Conservation (phyloP, 2,888 invertebrate genomes). For the Drosophila bunnanda region DNA sequence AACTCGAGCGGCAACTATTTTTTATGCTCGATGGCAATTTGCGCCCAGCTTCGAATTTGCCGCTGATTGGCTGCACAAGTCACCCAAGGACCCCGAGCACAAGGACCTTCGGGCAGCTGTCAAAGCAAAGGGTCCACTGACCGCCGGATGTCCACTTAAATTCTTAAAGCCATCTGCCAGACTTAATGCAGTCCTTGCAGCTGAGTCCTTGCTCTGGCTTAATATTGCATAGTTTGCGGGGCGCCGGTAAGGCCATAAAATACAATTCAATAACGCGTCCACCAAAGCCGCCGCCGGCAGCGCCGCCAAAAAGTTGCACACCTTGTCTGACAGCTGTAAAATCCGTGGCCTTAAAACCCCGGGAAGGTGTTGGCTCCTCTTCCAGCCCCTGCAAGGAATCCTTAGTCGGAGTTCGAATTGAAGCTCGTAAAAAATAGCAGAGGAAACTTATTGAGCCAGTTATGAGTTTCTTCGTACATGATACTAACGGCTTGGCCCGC, state of each 20-base stretch:
- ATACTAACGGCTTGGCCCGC: slow-evolving; percentile 65
- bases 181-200: slow-evolving; percentile 30
- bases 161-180: slow-evolving; percentile 55
- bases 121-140: slow-evolving; percentile 60
- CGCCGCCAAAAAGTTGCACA: slow-evolving; percentile 39
- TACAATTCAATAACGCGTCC: slow-evolving; percentile 77
- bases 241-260: slow-evolving; percentile 73
- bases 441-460: slow-evolving; percentile 80
- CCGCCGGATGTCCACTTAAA: slow-evolving; percentile 52
- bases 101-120: slow-evolving; percentile 61
- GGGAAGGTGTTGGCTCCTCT: background rate
- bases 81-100: slow-evolving; percentile 29
- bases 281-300: slow-evolving; percentile 14
- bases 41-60: slow-evolving; percentile 78
- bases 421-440: slow-evolving; percentile 76
- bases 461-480: slow-evolving; percentile 79
- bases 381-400: slow-evolving; percentile 17
- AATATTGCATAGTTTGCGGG: slow-evolving; percentile 67
- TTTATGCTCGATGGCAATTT: slow-evolving; percentile 78
- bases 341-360: slow-evolving; percentile 73
- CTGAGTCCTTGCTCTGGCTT: slow-evolving; percentile 19
- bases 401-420: slow-evolving; percentile 31
- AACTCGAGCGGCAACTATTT: slow-evolving; percentile 63
- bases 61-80: slow-evolving; percentile 73
- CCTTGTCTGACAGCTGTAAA: slow-evolving; percentile 75